These are phyloP conservation scores for Glossophaga mutica DNA, from an alignment of 2,797 vertebrate species.

Conservation along the genomic window DNA sequence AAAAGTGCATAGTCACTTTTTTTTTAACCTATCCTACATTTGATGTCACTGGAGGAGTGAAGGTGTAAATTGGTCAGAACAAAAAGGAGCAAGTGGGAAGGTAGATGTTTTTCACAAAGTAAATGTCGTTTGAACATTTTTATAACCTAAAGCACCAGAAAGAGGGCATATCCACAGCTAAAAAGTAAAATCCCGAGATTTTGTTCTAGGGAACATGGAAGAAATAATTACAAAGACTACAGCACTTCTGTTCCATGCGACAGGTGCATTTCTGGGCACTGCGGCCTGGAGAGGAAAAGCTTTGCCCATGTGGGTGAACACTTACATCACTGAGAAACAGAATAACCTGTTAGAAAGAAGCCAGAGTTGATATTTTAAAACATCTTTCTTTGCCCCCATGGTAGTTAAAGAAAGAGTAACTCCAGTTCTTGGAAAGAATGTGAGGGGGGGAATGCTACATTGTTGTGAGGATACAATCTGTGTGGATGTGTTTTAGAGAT, in stretches of 20 bases:
- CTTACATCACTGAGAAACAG: neutral
- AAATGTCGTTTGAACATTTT: neutral
- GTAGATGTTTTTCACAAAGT: neutral
- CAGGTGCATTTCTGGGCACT: neutral
- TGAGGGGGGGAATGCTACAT: no score
- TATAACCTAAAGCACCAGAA: neutral
- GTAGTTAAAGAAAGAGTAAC: neutral
- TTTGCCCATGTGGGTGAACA: neutral
- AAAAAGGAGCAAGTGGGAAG: conserved; percentile 35
- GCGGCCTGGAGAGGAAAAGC: neutral
- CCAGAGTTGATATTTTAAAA: neutral
- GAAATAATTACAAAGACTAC: neutral
- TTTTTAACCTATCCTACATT: conserved; percentile 30
- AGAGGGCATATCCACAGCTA: neutral
- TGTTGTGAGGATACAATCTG: neutral
- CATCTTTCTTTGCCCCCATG: neutral
- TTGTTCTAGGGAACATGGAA: neutral
- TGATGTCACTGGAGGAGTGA: conserved; percentile 41
- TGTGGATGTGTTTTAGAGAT: neutral
- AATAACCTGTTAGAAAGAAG: neutral
- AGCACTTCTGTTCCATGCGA: neutral
- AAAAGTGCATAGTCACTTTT: conserved; percentile 57
- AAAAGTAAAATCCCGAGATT: neutral
- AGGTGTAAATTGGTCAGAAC: conserved; percentile 25
- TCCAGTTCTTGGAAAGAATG: neutral